Evolutionary conservation across 2,797 vertebrate genomes (phyloP), one percentile per base, ranked within the genome.

Genomic region (Bufotes viridis): DNA sequence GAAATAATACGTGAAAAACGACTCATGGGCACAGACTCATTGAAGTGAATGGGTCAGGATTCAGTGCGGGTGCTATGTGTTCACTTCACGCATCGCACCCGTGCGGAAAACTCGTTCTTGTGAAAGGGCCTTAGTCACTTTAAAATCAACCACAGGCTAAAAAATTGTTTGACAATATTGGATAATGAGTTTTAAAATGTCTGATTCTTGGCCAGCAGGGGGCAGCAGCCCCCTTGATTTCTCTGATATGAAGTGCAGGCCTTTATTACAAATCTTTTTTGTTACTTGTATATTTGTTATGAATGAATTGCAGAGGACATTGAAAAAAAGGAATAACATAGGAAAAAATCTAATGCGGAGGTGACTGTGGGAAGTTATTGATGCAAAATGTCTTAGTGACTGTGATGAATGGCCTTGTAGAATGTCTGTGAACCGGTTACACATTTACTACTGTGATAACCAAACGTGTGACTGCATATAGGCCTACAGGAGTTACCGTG

Each of bases 391-490:
- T n/a, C 49, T n/a, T 13, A 53, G 74, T 53, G 72, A 49, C 22
- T 49, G 42, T 49, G 72, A 70, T 70, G 29, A 70, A 70, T n/a
- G 42, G 11, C n/a, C 49, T 51, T 78, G 74, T 7, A 76, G 18
- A 76, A n/a, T 53, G 74, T 75, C 67, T 22, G 7, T 49, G 49
- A n/a, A 13, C 7, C 7, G 55, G n/a, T 78, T 78, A 78, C 49
- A n/a, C 49, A 53, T 78, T 78, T 78, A 78, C 74, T 78, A 15
- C 22, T 55, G 11, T 53, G 4, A 76, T 9, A 1, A 53, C 51
- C 22, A 78, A n/a, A 78, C 49, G 51, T 75, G 49, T 78, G 74
- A 78, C 74, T 55, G n/a, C 51, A 24, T 29, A 76, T 76, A 53
- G 14, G 13, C 24, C 55, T 51, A 53, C 49, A 53, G 74, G 49